A percentile compares a stretch with the other conserved stretches of the same genome.
Conservation (phyloP, 2,888 invertebrate species). For the Eilema sororculum region DNA sequence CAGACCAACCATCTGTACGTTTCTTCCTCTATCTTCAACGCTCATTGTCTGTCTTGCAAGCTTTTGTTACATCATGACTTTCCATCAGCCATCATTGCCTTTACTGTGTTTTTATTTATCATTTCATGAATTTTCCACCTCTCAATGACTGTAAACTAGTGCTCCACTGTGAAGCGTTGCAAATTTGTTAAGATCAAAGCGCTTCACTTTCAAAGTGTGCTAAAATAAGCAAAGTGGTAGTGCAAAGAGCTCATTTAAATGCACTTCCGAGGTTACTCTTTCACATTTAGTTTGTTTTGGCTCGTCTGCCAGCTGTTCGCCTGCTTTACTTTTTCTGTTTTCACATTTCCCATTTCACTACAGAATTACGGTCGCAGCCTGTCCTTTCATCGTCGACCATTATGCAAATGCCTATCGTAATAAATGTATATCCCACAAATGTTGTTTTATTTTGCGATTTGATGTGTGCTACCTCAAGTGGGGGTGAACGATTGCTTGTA, state of each 20-base stretch:
- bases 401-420: constrained; percentile 70
- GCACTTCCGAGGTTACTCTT: constrained; percentile 61
- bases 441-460: constrained; percentile 84
- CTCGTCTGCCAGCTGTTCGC: constrained; percentile 64
- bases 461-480: constrained; percentile 46
- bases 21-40: constrained; percentile 75
- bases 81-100: constrained; percentile 41
- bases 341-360: constrained; percentile 66
- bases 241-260: constrained; percentile 63
- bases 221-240: constrained; percentile 58
- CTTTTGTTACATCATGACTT: constrained; percentile 46
- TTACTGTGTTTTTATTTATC: constrained; percentile 36
- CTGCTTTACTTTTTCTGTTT: constrained; percentile 69
- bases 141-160: constrained; percentile 11
- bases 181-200: constrained; percentile 52
- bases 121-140: constrained; percentile 15
- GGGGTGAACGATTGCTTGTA: constrained; percentile 53
- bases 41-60: constrained; percentile 62
- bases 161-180: constrained; percentile 24
- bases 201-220: constrained; percentile 53
- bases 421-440: constrained; percentile 78
- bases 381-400: constrained; percentile 66
- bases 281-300: constrained; percentile 69
- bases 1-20: constrained; percentile 86
- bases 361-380: constrained; percentile 54